A percentile compares a stretch with the other conserved stretches of the same genome.
Conservation (phyloP, 1,140 invertebrate species). For the Drosophila pandora region DNA sequence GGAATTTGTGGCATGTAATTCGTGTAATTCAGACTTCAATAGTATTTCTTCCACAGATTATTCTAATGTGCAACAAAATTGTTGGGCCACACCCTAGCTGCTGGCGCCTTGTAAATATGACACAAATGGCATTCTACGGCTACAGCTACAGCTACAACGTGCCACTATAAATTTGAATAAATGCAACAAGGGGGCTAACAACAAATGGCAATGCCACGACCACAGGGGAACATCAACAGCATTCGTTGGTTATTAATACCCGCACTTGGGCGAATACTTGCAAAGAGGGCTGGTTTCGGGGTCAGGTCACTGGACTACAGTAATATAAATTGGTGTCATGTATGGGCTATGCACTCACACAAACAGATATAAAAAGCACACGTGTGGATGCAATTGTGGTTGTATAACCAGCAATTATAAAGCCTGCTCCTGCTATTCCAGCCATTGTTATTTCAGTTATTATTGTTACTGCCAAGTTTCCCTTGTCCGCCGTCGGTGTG, state of each 20-base stretch:
- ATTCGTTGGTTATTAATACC: slow-evolving; percentile 52
- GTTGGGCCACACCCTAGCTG: slow-evolving; percentile 9
- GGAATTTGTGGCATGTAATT: slow-evolving; percentile 34
- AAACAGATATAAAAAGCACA: slow-evolving; percentile 16
- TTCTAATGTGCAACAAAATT: slow-evolving; percentile 32
- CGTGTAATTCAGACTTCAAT: slow-evolving; percentile 41
- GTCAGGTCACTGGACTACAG: slow-evolving; percentile 26
- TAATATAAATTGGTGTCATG: slow-evolving; percentile 62
- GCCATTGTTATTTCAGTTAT: slow-evolving; percentile 46
- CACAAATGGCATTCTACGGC: slow-evolving; percentile 48
- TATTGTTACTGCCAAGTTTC: slow-evolving; percentile 39
- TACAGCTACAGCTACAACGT: slow-evolving; percentile 37
- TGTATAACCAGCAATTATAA: slow-evolving; percentile 71
- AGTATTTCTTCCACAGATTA: slow-evolving; percentile 20
- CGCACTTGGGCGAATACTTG: background rate
- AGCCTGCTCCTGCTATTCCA: slow-evolving; percentile 33
- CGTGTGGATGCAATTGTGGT: slow-evolving; percentile 53
- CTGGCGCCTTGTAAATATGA: slow-evolving; percentile 56
- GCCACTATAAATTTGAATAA: slow-evolving; percentile 58
- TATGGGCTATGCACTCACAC: slow-evolving; percentile 20
- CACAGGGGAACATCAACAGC: slow-evolving; percentile 58
- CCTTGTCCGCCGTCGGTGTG: background rate
- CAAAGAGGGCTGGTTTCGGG: background rate
- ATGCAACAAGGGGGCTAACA: slow-evolving; percentile 37
- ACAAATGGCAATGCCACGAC: slow-evolving; percentile 33